These are phyloP conservation scores for Chlorocebus sabaeus DNA, from an alignment of 2,113 vertebrate genomes.

Conservation along the genomic window DNA sequence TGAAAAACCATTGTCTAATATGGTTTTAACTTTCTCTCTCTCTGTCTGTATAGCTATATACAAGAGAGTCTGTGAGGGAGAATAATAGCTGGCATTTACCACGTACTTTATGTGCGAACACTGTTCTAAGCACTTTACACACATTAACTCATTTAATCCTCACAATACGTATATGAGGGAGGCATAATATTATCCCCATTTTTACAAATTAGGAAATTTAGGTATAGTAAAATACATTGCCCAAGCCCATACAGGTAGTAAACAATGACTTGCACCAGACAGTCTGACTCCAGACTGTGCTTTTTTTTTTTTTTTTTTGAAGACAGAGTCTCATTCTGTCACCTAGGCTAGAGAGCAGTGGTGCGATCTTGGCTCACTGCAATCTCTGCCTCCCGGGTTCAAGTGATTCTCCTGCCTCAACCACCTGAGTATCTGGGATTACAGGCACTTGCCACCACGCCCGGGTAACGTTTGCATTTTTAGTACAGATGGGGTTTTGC, in stretches of 20 bases:
- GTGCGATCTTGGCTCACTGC: no score
- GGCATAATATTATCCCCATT: no score
- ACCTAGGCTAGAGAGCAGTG: no score
- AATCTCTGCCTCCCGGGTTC: no score
- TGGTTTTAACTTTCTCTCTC: not conserved
- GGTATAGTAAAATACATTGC: not conserved
- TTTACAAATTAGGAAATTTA: not conserved
- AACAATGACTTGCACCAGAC: not conserved
- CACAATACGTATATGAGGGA: not conserved
- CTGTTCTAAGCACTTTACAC: not conserved
- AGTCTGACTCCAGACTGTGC: not conserved
- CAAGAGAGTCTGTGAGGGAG: not conserved
- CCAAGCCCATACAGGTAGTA: not conserved
- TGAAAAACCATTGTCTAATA: not conserved
- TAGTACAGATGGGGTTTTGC: no score
- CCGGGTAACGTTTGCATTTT: no score
- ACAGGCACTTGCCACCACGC: no score
- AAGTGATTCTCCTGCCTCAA: no score
- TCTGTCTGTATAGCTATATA: no score
- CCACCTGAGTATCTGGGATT: no score
- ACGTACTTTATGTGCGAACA: not conserved
- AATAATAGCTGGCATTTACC: not conserved
- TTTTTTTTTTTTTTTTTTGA: not conserved
- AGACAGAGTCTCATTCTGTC: no score
- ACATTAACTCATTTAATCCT: not conserved